Conservation (phyloP, 2,113 vertebrate genomes). For the Shinisaurus crocodilurus region DNA sequence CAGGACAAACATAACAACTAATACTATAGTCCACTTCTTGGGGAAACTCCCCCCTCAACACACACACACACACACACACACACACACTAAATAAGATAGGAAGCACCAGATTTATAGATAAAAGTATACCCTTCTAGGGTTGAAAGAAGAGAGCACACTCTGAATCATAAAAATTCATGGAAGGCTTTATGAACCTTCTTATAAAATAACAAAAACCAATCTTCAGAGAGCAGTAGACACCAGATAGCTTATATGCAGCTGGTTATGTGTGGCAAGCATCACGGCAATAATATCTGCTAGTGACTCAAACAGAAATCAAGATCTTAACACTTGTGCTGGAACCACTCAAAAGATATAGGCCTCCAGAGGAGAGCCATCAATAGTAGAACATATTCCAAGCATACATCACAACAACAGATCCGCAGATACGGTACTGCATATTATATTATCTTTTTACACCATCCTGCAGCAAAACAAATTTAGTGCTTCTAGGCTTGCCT, state of each 20-base stretch:
- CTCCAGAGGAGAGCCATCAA: neutral
- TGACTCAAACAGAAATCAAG: conserved; percentile 15
- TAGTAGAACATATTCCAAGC: neutral
- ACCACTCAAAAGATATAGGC: neutral
- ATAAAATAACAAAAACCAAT: neutral
- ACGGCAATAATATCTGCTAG: neutral
- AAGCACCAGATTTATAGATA: conserved; percentile 5
- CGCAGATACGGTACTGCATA: neutral
- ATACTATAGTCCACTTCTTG: too few species aligned
- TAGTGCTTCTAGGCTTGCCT: neutral
- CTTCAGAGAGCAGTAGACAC: neutral
- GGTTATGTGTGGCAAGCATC: neutral
- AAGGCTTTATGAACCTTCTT: neutral
- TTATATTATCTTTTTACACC: neutral
- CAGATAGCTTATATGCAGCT: neutral
- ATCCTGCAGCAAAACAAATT: neutral
- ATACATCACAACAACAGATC: neutral
- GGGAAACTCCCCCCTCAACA: neutral
- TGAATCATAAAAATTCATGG: conserved; percentile 12
- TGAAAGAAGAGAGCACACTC: neutral
- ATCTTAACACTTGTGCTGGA: neutral
- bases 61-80: neutral
- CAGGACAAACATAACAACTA: neutral
- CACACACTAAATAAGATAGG: neutral
- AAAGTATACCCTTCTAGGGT: neutral